Base-by-base conservation (phyloP, 2,888 invertebrate genomes). In the Schrankia costaestrigalis region DNA sequence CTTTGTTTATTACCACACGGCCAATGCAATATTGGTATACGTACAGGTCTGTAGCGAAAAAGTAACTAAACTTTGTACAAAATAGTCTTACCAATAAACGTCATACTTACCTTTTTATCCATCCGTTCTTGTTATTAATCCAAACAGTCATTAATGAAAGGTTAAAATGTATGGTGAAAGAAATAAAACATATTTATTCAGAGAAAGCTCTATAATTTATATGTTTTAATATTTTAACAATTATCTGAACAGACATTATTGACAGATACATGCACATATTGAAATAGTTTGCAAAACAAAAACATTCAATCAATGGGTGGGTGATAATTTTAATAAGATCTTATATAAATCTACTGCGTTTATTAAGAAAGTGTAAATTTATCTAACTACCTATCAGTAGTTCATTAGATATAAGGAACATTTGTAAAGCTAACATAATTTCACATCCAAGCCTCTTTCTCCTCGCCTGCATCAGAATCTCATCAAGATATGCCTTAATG, bases 401-500 rank as follows among this genome's bases (percentile, higher is more conserved):
- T 46, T 35, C 21, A 45, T 52, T 31, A 54, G 59, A 27, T 35
- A 13, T 40, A 42, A 70, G 69, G 64, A 70, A 66, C 69, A n/a
- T 67, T 57, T 48, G 43, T 26, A 18, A 57, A 48, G 60, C 56
- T 46, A 63, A 59, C 46, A 48, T 21, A 56, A 61, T 43, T 35
- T 33, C 44, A 48, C 32, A 46, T 38, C 37, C 17, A 39, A 24
- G 31, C 33, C 37, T 25, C 31, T 34, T 36, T 21, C 29, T 34
- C 39, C 35, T 36, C 35, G 33, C 46, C 31, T 18, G 46, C 45
- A 38, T 40, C 32, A 46, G 35, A 59, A 68, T 63, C 61, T 66
- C 64, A 61, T 51, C 46, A 50, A 63, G 66, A 72, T 63, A 68
- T 63, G 66, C 51, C 67, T 66, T 66, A 71, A 50, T 65, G 60